Conservation (phyloP, 2,888 invertebrate species). For the Hydroisotoma schaefferi region DNA sequence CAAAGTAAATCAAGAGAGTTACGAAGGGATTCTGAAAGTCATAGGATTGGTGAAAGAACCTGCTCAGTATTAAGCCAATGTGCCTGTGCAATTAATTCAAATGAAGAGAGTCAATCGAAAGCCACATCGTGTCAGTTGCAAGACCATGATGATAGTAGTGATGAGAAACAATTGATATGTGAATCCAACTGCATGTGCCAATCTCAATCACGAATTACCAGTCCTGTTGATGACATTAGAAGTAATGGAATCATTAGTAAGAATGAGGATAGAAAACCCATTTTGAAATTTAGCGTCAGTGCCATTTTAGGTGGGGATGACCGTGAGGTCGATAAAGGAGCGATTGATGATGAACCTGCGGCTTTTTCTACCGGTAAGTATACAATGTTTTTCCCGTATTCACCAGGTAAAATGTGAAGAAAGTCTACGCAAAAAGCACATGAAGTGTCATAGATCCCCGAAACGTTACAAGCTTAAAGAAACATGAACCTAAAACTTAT, state of each 20-base stretch:
- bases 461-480: too few relatives aligned
- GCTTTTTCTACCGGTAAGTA: constrained; percentile 11
- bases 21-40: constrained; percentile 10
- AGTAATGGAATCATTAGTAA: constrained; percentile 32
- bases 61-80: constrained; percentile 30
- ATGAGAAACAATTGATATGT: constrained; percentile 24
- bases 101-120: constrained; percentile 19
- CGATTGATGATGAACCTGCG: constrained; percentile 6
- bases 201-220: constrained; percentile 1
- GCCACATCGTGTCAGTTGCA: neutral
- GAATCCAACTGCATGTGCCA: constrained; percentile 31
- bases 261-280: constrained; percentile 60
- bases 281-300: constrained; percentile 87
- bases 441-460: too few relatives aligned
- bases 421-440: too few relatives aligned
- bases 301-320: constrained; percentile 74
- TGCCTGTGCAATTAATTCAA: constrained; percentile 35
- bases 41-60: constrained; percentile 19
- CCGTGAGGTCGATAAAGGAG: constrained; percentile 38
- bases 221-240: neutral
- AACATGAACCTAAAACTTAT: too few relatives aligned
- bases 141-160: constrained; percentile 30
- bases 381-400: too few relatives aligned
- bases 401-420: too few relatives aligned
- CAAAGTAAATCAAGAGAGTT: neutral